Conservation (phyloP, 2,888 invertebrate genomes). For the Scaptomyza cyrtandrae region DNA sequence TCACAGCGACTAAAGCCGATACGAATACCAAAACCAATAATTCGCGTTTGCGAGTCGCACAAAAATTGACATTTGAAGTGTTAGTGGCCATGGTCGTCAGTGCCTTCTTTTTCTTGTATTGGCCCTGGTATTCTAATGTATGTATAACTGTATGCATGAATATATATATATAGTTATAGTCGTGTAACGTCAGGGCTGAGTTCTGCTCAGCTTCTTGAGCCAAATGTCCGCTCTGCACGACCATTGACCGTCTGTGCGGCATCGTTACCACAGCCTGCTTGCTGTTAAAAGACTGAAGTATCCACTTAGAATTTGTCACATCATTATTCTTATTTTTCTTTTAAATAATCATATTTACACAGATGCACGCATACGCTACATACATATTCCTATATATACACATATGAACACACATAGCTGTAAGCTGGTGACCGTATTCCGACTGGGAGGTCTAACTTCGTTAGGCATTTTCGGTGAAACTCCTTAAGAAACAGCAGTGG, state of each 20-base stretch:
- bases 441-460: constrained; percentile 76
- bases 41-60: constrained; percentile 21
- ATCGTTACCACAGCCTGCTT: constrained; percentile 28
- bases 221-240: constrained; percentile 54
- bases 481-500: constrained; percentile 59
- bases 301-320: constrained; percentile 80
- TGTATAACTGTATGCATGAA: not conserved
- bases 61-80: constrained; percentile 72
- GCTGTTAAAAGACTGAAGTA: constrained; percentile 66
- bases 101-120: constrained; percentile 46
- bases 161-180: constrained; percentile 36
- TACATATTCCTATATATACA: constrained; percentile 15
- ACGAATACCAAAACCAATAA: too few species aligned
- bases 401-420: constrained; percentile 8
- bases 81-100: constrained; percentile 61
- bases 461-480: constrained; percentile 69
- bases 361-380: constrained; percentile 3
- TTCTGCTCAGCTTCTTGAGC: constrained; percentile 35
- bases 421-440: constrained; percentile 23
- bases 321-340: constrained; percentile 81
- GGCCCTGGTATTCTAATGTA: constrained; percentile 28
- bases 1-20: too few species aligned
- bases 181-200: constrained; percentile 41
- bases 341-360: constrained; percentile 72
- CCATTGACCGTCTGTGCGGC: constrained; percentile 34